Base-by-base conservation (phyloP, 2,888 invertebrate species). In the Eupelmus urozonus region DNA sequence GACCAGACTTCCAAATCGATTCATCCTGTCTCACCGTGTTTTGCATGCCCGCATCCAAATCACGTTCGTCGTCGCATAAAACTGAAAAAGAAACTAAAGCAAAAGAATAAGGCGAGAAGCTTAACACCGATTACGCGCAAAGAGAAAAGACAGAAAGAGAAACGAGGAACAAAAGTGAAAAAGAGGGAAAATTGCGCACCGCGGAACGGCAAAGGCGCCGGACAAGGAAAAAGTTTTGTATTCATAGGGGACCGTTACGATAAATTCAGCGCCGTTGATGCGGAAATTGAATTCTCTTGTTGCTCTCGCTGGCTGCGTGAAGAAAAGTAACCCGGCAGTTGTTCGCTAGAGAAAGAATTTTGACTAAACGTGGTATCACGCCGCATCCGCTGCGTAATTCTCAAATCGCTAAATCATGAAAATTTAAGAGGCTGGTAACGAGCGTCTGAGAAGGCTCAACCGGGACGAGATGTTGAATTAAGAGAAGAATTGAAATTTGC, bases 241-340 rank as follows among this genome's bases (percentile, higher is more conserved):
- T 85, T 85, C 84, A 84, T 82, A 81, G 82, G 71, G 67, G 80
- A 63, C 25, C 73, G 67, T 81, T 78, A 82, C 85, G 84, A 88
- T 87, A 87, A 88, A 88, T 88, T 87, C 85, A 83, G 82, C 81
- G 80, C 82, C 83, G 86, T 84, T 86, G 85, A 85, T 85, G 83
- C 81, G 86, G 82, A 85, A 87, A 88, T 87, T 87, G 86, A 88
- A 88, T 87, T 87, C 83, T 79, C 80, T 82, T 74, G 74, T 74
- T 81, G 79, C 78, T 67, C 51, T 55, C n/a, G 2, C n/a, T 3
- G 11, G 13, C 9, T 13, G 13, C 4, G 16, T 9, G 13, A 45
- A 45, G 13, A 45, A 16, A 45, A 45, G 45, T 13, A 16, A 16
- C 9, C 34, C 3, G 9, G 34, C 9, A 34, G 5, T 34, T 34